A percentile compares a stretch with the other conserved stretches of the same genome.
phyloP scores from a whole-genome alignment of 2,113 vertebrate species.

The Dinomys branickii region DNA sequence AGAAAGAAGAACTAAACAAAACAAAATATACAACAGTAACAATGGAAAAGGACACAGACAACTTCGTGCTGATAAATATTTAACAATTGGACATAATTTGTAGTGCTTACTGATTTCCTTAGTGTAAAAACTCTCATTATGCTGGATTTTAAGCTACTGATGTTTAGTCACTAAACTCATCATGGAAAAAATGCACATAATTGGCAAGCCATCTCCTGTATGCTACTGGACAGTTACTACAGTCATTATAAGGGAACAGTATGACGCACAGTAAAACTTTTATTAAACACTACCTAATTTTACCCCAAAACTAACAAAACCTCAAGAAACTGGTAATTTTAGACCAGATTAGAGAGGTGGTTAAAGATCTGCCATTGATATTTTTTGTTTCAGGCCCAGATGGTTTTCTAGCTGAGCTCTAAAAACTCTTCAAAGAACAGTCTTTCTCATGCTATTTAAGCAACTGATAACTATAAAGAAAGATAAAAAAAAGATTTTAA shows the following conservation, averaged over 20 bases:
- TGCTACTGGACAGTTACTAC: neutral
- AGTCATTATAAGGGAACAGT: neutral
- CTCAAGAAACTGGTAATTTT: slow-evolving; percentile 20
- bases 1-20: slow-evolving; percentile 29
- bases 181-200: neutral
- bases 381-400: neutral
- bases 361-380: slow-evolving; percentile 20
- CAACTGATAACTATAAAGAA: slow-evolving; percentile 38
- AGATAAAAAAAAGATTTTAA: slow-evolving; percentile 7
- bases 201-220: neutral
- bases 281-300: slow-evolving; percentile 35
- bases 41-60: neutral
- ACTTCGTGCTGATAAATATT: slow-evolving; percentile 1
- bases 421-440: slow-evolving; percentile 42
- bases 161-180: neutral
- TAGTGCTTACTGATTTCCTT: slow-evolving; percentile 42
- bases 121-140: neutral
- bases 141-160: slow-evolving; percentile 34
- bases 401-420: slow-evolving; percentile 1
- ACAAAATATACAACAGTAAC: neutral
- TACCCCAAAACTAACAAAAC: slow-evolving; percentile 1
- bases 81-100: neutral
- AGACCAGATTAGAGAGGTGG: neutral
- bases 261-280: neutral
- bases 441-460: neutral